A percentile compares a stretch with the other conserved stretches of the same genome.
These are phyloP conservation scores for Poecilia velifera DNA, from an alignment of 2,797 vertebrate species.

Conservation along the genomic window DNA sequence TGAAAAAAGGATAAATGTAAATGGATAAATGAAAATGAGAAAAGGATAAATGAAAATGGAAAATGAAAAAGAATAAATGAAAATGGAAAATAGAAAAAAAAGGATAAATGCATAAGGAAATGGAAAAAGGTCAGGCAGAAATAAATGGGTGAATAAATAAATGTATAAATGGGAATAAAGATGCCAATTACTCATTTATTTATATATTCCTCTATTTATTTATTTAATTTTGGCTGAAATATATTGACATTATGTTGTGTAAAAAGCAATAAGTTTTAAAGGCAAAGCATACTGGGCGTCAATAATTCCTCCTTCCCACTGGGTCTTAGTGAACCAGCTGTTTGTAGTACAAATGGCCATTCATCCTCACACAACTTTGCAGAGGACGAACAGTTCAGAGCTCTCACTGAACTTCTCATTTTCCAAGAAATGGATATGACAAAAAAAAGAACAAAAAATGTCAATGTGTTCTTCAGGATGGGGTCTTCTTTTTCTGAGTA, in stretches of 20 bases:
- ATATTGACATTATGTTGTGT: neutral
- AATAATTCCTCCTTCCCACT: neutral
- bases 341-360: neutral
- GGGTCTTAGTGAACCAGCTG: slow-evolving; percentile 1
- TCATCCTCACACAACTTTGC: neutral
- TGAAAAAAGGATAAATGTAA: no score
- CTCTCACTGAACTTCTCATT: slow-evolving; percentile 39
- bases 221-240: no score
- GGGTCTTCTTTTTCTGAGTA: slow-evolving; percentile 1
- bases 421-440: slow-evolving; percentile 28
- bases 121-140: no score
- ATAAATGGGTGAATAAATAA: no score
- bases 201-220: no score
- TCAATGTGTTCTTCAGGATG: slow-evolving; percentile 14
- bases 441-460: neutral
- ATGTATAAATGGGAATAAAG: no score
- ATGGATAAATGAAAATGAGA: no score
- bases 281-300: neutral
- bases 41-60: no score
- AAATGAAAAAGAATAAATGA: no score
- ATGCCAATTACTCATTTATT: no score
- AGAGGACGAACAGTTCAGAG: slow-evolving; percentile 14
- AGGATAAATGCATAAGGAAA: no score
- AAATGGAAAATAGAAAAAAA: no score
- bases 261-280: neutral